Base-by-base conservation (phyloP, 2,797 vertebrate genomes). In the Chelonia mydas region DNA sequence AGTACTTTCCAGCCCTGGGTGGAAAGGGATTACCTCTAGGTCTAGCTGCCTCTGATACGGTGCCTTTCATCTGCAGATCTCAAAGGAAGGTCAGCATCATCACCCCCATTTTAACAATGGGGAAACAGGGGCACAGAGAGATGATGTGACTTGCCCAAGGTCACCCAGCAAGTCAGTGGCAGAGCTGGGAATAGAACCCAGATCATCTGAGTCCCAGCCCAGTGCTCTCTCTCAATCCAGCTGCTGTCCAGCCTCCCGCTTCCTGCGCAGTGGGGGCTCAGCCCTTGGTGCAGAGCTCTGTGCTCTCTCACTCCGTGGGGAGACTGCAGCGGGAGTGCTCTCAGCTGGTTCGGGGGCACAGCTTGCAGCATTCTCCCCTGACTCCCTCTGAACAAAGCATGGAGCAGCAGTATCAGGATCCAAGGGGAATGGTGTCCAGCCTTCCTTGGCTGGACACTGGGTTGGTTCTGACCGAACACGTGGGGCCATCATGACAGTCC, bases 381-480 rank as follows among this genome's bases (percentile, higher is more conserved):
- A 41, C 19, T 23, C 68, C 68, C 23, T 5, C 37, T 27, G 11
- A 41, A 16, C 27, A 27, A 28, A 49, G 45, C 45, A 9, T 16
- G 27, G 74, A 28, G 45, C 45, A 49, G 74, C 12, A 49, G 74
- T 7, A n/a, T 8, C 33, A 55, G 53, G 4, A 49, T 61, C 19
- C 72, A 1, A 2, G 8, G 0, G 68, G 47, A 84, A 25, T 37
- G 0, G 0, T 41, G 47, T 51, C 10, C n/a, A 76, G 0, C 33
- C 1, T 0, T 50, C 28, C 65, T 45, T 25, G 8, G 74, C 83
- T 13, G 0, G 74, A 6, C 82, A 54, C 54, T 1, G 9, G 21
- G 1, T 59, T 7, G 19, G 55, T 87, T 0, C 3, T 8, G 76
- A 5, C 5, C n/a, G 57, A 28, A 57, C 33, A 47, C 13, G 47